Conservation (phyloP, 2,888 invertebrate species). For the Phalera bucephala region DNA sequence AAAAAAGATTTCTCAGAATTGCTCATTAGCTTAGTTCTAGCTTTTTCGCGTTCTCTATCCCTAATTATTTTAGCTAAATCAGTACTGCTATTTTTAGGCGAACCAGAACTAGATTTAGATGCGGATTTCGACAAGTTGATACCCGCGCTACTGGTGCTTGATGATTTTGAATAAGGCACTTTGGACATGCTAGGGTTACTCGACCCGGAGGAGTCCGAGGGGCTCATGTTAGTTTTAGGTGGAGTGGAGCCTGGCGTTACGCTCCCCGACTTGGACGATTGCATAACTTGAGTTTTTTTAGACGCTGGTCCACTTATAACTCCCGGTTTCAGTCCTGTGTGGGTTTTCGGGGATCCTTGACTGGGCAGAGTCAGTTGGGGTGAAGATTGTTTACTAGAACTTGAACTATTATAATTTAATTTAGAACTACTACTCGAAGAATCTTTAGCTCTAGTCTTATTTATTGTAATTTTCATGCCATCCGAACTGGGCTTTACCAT, state of each 20-base stretch:
- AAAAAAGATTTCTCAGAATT: constrained; percentile 86
- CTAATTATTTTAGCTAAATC: constrained; percentile 83
- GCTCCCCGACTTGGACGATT: constrained; percentile 72
- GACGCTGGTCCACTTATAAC: constrained; percentile 94
- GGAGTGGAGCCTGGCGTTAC: constrained; percentile 65
- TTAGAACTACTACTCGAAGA: constrained; percentile 78
- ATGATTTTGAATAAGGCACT: constrained; percentile 77
- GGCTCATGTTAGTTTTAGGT: constrained; percentile 69
- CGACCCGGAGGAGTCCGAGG: constrained; percentile 60
- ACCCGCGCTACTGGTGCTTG: constrained; percentile 63
- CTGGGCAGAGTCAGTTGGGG: constrained; percentile 75
- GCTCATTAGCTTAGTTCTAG: constrained; percentile 83
- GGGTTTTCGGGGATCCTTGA: constrained; percentile 89
- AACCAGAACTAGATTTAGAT: constrained; percentile 80
- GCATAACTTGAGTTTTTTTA: constrained; percentile 88
- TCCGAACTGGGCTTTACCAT: constrained; percentile 95
- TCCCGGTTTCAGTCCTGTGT: constrained; percentile 92
- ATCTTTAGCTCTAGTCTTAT: constrained; percentile 92
- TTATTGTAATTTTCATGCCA: constrained; percentile 95
- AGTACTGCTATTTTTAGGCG: constrained; percentile 83
- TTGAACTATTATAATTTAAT: constrained; percentile 68
- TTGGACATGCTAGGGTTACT: constrained; percentile 57
- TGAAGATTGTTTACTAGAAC: constrained; percentile 72
- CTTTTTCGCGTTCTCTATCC: constrained; percentile 84
- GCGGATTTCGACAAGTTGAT: constrained; percentile 74